Evolutionary conservation across 2,113 vertebrate species (phyloP).

Genomic region (Tinamus guttatus): DNA sequence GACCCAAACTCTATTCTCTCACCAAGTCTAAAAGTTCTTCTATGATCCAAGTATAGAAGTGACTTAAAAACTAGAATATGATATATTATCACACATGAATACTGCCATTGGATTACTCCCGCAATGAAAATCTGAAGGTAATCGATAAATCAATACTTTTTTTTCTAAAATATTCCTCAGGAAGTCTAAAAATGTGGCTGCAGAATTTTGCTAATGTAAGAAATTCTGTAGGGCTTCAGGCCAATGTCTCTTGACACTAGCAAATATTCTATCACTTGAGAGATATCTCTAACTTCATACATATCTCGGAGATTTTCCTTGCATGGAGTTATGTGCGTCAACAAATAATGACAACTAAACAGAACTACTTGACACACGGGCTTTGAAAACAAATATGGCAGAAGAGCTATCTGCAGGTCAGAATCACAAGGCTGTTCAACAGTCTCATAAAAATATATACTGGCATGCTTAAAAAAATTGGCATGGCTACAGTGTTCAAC

Average conservation of each 20-base stretch:
- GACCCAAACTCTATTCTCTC: background rate
- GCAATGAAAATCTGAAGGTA: background rate
- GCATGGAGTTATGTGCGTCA: background rate
- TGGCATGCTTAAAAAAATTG: background rate
- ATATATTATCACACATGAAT: too few species aligned
- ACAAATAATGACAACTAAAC: background rate
- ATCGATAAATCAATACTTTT: background rate
- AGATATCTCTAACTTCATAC: background rate
- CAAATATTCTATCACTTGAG: background rate
- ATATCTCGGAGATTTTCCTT: background rate
- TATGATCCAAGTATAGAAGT: background rate
- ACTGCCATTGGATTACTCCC: too few species aligned
- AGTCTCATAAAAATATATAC: background rate
- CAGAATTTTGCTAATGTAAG: background rate
- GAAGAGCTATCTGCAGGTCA: background rate
- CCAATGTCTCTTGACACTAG: background rate
- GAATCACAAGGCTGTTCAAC: background rate
- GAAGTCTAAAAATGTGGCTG: background rate
- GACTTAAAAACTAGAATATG: background rate
- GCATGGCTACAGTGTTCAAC: background rate
- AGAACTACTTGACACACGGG: background rate
- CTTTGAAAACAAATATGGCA: background rate
- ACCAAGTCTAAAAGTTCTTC: background rate
- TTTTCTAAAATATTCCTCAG: background rate
- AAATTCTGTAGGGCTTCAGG: constrained; percentile 6